Percentiles rank a stretch among this genome's conserved stretches.
These are phyloP conservation scores for Opisthocomus hoazin DNA, from an alignment of 2,113 vertebrate species.

Conservation along the genomic window DNA sequence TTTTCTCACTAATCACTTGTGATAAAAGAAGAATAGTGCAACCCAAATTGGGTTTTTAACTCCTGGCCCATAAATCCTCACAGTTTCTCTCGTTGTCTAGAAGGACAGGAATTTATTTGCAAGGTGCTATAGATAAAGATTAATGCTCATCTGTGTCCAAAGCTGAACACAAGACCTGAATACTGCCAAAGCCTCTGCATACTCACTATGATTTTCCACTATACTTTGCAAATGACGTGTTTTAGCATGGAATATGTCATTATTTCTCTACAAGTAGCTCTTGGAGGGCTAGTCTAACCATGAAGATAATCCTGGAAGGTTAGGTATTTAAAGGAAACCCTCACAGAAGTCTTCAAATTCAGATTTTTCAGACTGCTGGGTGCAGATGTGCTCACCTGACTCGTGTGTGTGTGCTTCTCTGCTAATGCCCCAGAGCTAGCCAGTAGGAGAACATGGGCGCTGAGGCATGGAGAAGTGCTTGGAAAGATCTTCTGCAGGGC, in stretches of 20 bases:
- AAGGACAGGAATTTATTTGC: not conserved
- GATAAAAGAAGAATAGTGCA: constrained; percentile 41
- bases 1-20: not conserved
- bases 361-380: not conserved
- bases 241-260: not conserved
- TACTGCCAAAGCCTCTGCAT: not conserved
- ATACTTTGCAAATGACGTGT: not conserved
- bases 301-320: not conserved
- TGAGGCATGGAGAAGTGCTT: not conserved
- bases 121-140: constrained; percentile 17
- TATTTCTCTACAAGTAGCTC: not conserved
- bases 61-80: constrained; percentile 11
- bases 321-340: not conserved
- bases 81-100: not conserved
- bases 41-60: constrained; percentile 12
- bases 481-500: not conserved
- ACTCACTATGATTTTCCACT: not conserved
- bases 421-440: not conserved
- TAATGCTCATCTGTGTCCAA: constrained; percentile 2
- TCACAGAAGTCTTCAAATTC: not conserved
- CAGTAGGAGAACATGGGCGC: not conserved
- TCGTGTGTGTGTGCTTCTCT: not conserved
- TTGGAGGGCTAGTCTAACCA: not conserved
- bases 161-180: not conserved
- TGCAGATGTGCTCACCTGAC: not conserved